Conservation (phyloP, 2,797 vertebrate species). For the Pipistrellus pygmaeus region DNA sequence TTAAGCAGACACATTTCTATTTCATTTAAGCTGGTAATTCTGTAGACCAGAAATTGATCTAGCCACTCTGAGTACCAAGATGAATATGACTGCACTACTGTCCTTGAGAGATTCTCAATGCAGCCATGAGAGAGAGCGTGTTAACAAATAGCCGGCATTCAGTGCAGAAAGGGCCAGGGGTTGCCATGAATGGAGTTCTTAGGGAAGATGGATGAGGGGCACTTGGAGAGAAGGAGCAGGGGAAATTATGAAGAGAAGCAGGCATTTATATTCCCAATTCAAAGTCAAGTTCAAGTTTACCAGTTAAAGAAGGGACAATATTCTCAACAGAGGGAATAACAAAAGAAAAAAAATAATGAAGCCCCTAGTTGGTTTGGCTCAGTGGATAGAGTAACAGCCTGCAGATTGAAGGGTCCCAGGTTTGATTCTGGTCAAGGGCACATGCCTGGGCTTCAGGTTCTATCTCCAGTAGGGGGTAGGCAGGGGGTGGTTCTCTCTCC, state of each 20-base stretch:
- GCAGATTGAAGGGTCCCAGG: too few relatives aligned
- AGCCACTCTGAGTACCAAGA: not conserved
- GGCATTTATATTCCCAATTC: not conserved
- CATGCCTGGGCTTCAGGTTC: too few relatives aligned
- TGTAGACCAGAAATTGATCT: not conserved
- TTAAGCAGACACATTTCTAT: not conserved
- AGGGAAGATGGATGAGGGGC: not conserved
- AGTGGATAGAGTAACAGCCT: too few relatives aligned
- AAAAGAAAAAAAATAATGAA: not conserved
- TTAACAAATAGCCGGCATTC: not conserved
- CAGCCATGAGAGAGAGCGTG: not conserved
- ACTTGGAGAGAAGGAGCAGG: not conserved
- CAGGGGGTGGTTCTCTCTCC: too few relatives aligned
- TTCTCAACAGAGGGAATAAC: not conserved
- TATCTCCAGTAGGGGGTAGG: too few relatives aligned
- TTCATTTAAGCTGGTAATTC: conserved; percentile 17
- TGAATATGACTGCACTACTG: not conserved
- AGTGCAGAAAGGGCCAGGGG: not conserved
- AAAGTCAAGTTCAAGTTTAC: conserved; percentile 21
- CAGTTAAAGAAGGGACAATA: not conserved
- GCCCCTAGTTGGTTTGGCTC: too few relatives aligned
- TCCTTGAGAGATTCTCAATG: not conserved
- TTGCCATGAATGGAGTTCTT: not conserved
- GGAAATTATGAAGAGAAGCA: not conserved
- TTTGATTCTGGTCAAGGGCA: too few relatives aligned